Evolutionary conservation across 2,888 invertebrate species (phyloP).

Genomic region (Pomacea canaliculata): DNA sequence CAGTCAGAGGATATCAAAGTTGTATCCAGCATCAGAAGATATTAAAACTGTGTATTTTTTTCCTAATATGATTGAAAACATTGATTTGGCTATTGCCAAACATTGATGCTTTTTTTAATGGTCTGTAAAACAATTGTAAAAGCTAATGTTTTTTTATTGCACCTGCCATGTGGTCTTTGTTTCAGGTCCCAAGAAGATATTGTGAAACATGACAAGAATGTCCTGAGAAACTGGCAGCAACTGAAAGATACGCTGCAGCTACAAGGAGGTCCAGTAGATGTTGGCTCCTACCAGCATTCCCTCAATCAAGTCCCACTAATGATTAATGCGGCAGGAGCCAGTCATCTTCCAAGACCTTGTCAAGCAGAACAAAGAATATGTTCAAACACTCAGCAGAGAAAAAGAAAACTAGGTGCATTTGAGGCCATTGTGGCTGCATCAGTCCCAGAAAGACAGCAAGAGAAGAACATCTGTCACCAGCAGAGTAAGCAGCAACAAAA

Average conservation of each 20-base stretch:
- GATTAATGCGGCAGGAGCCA: constrained; percentile 45
- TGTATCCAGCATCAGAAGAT: no score
- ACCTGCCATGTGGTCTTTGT: no score
- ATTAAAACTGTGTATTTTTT: no score
- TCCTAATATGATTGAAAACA: no score
- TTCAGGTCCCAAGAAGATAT: constrained; percentile 42
- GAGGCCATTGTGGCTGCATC: constrained; percentile 39
- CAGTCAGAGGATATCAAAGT: no score
- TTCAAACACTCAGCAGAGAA: neutral
- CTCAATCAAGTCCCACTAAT: constrained; percentile 37
- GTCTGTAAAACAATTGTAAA: no score
- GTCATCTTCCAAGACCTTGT: constrained; percentile 37
- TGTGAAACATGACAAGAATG: constrained; percentile 50
- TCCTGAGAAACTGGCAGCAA: constrained; percentile 48
- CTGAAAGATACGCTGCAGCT: constrained; percentile 10
- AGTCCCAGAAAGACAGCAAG: neutral
- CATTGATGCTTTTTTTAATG: no score
- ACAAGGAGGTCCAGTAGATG: neutral
- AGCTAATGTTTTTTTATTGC: no score
- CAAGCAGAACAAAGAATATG: neutral
- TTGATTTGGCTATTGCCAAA: no score
- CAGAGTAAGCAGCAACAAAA: neutral
- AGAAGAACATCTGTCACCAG: neutral
- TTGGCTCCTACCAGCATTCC: constrained; percentile 18
- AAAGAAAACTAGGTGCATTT: constrained; percentile 33